A percentile compares a stretch with the other conserved stretches of the same genome.
phyloP scores from a whole-genome alignment of 2,797 vertebrate species.

The Microctenopoma stevenorrisi region DNA sequence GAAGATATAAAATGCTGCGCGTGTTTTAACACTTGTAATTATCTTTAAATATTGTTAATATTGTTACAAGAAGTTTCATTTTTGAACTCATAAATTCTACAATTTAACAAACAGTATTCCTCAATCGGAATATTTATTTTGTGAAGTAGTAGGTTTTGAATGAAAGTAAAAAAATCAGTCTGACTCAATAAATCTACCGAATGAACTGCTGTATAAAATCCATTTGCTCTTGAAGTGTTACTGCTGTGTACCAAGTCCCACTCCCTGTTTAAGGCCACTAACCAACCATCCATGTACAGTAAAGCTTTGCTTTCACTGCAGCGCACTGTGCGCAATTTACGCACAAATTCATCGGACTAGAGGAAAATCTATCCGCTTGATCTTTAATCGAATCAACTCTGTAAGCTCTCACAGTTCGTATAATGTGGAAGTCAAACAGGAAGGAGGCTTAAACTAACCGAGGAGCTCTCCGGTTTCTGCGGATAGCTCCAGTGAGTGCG shows the following conservation, averaged over 20 bases:
- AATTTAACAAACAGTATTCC: not conserved
- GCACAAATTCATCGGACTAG: conserved; percentile 17
- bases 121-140: not conserved
- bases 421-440: conserved; percentile 73
- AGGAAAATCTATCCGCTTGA: conserved; percentile 48
- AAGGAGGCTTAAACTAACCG: conserved; percentile 69
- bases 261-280: not conserved
- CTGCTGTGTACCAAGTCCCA: not conserved
- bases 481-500: conserved; percentile 57
- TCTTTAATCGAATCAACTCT: conserved; percentile 59
- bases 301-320: conserved; percentile 4
- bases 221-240: conserved; percentile 1
- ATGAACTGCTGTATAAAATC: conserved; percentile 12
- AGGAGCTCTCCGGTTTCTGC: conserved; percentile 62
- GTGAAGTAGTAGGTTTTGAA: not conserved
- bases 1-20: no score
- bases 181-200: conserved; percentile 11
- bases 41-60: not conserved
- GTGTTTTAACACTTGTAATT: not conserved
- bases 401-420: conserved; percentile 39
- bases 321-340: conserved; percentile 10
- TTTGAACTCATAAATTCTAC: accelerated
- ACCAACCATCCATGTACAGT: conserved; percentile 9
- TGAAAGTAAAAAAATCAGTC: not conserved
- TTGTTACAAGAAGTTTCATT: not conserved